A percentile compares a stretch with the other conserved stretches of the same genome.
Evolutionary conservation across 2,113 vertebrate genomes (phyloP).

Genomic region (Arizona elegans): DNA sequence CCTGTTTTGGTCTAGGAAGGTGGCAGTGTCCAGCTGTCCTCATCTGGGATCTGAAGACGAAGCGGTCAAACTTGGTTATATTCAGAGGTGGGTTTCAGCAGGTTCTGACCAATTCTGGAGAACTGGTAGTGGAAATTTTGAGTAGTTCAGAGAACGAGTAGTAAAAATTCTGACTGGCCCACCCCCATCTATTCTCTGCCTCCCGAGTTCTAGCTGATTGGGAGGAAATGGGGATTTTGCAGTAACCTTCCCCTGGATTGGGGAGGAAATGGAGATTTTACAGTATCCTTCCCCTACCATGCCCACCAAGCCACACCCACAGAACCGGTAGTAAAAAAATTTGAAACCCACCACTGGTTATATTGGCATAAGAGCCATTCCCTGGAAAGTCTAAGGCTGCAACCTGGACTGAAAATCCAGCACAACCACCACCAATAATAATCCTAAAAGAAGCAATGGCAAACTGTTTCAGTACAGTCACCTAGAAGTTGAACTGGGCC

Average conservation of each 20-base stretch:
- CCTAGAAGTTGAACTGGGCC: neutral
- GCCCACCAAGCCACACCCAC: no score
- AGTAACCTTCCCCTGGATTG: no score
- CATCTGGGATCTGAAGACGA: neutral
- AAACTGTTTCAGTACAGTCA: neutral
- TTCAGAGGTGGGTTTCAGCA: neutral
- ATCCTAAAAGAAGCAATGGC: neutral
- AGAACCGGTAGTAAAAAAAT: no score
- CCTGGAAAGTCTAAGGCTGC: neutral
- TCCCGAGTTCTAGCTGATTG: no score
- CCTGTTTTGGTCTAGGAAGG: neutral
- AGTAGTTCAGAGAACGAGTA: no score
- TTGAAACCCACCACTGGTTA: neutral
- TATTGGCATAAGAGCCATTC: neutral
- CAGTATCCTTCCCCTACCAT: no score
- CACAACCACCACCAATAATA: neutral
- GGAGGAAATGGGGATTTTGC: no score
- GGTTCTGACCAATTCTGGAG: no score
- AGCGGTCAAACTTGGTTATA: neutral
- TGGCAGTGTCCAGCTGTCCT: neutral
- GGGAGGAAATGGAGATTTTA: no score
- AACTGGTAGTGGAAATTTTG: no score
- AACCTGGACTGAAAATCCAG: neutral
- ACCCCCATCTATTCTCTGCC: no score
- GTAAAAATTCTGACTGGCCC: no score